phyloP scores from a whole-genome alignment of 2,797 vertebrate genomes.

The Onychomys leucogaster region DNA sequence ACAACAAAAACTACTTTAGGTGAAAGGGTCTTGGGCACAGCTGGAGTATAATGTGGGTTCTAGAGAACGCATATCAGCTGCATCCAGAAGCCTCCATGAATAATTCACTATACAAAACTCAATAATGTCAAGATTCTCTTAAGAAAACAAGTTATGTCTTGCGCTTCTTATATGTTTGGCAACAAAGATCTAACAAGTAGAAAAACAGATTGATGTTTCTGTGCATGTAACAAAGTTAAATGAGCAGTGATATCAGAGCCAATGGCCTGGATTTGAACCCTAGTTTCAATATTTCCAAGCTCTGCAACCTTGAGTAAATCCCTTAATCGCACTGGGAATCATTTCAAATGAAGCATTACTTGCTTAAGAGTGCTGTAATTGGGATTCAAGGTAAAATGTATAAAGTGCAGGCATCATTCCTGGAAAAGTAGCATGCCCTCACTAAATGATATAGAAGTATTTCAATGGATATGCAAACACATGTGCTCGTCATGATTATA shows the following conservation, averaged over 20 bases:
- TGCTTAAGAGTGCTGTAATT: neutral
- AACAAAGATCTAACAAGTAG: slow-evolving; percentile 52
- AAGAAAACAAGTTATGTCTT: slow-evolving; percentile 45
- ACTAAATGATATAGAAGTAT: neutral
- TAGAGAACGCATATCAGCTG: neutral
- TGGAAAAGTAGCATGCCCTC: neutral
- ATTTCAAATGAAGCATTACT: slow-evolving; percentile 4
- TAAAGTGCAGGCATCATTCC: neutral
- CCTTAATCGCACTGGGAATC: neutral
- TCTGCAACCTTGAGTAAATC: slow-evolving; percentile 43
- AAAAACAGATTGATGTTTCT: slow-evolving; percentile 3
- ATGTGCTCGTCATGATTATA: neutral
- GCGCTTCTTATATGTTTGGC: slow-evolving; percentile 13
- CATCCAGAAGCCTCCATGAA: slow-evolving; percentile 48
- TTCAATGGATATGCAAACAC: neutral
- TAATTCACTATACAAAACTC: slow-evolving; percentile 52
- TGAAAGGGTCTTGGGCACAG: neutral
- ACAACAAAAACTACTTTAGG: neutral
- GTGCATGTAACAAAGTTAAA: slow-evolving; percentile 30
- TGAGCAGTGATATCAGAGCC: neutral
- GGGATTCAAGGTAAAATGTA: slow-evolving; percentile 12
- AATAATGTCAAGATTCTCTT: slow-evolving; percentile 57
- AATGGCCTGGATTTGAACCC: slow-evolving; percentile 1
- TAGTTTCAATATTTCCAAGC: slow-evolving; percentile 13
- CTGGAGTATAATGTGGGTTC: slow-evolving; percentile 4